Evolutionary conservation across 2,113 vertebrate genomes (phyloP).

Genomic region (Phalacrocorax aristotelis): DNA sequence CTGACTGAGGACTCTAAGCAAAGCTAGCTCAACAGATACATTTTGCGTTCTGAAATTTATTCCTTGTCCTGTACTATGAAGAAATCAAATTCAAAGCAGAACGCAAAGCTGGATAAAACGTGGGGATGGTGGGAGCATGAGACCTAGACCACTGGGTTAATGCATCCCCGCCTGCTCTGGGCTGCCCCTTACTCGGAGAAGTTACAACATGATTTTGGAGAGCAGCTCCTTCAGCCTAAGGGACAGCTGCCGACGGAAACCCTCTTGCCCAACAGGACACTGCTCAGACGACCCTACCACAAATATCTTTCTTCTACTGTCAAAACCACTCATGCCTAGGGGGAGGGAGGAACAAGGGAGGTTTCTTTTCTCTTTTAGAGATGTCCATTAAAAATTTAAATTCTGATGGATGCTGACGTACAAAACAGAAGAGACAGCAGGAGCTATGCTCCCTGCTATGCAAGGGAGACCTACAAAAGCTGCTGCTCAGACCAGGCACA

Average conservation of each 20-base stretch:
- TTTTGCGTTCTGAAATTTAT: not conserved
- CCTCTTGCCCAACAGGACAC: not conserved
- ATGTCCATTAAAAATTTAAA: not conserved
- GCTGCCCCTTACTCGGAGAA: not conserved
- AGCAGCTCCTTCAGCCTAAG: not conserved
- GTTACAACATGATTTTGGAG: not conserved
- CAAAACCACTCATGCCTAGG: not conserved
- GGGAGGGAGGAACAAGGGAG: not conserved
- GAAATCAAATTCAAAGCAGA: not conserved
- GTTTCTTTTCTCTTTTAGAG: not conserved
- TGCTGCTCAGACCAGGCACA: not conserved
- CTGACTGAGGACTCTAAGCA: not conserved
- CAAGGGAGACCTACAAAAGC: not conserved
- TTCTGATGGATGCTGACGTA: not conserved
- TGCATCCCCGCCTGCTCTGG: not conserved
- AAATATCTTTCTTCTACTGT: not conserved
- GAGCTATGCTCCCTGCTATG: not conserved
- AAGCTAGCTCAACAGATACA: not conserved
- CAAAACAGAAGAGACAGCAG: not conserved
- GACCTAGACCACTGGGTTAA: not conserved
- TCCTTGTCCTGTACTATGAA: not conserved
- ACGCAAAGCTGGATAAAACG: not conserved
- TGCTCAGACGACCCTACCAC: conserved; percentile 28
- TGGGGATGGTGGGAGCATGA: fast-evolving
- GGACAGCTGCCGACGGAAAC: not conserved